Conservation (phyloP, 2,797 vertebrate species). For the Oreortyx pictus region DNA sequence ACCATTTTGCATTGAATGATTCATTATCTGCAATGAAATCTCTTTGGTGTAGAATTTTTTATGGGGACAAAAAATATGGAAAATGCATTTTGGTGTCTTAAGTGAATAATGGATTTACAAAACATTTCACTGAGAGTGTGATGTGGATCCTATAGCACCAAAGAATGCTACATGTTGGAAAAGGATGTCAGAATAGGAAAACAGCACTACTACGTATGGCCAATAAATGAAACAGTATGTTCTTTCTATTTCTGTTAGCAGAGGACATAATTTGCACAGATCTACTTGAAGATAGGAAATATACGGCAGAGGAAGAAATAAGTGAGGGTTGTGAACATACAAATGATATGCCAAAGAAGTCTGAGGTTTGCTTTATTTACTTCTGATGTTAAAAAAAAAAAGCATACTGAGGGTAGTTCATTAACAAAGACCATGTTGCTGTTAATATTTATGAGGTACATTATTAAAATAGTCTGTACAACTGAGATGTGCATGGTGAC, state of each 20-base stretch:
- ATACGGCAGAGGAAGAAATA: not conserved
- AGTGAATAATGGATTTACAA: not conserved
- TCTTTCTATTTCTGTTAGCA: not conserved
- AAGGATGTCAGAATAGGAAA: not conserved
- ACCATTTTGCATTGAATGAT: not conserved
- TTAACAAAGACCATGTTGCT: not conserved
- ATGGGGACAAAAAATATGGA: not conserved
- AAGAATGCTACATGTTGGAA: not conserved
- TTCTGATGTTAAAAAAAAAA: not conserved
- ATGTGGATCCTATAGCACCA: not conserved
- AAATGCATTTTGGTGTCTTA: not conserved
- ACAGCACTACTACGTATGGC: conserved; percentile 20
- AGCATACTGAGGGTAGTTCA: not conserved
- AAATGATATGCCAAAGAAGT: not conserved
- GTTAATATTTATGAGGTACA: not conserved
- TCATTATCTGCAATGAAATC: not conserved
- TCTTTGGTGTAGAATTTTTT: not conserved
- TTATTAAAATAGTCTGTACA: not conserved
- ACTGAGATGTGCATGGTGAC: not conserved
- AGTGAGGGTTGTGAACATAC: not conserved
- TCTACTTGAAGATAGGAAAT: conserved; percentile 34
- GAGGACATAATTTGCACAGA: not conserved
- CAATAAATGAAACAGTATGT: not conserved
- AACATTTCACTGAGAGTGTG: not conserved
- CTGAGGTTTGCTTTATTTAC: conserved; percentile 37